These are phyloP conservation scores for Leptodactylus fallax DNA, from an alignment of 2,797 vertebrate species.

Conservation along the genomic window DNA sequence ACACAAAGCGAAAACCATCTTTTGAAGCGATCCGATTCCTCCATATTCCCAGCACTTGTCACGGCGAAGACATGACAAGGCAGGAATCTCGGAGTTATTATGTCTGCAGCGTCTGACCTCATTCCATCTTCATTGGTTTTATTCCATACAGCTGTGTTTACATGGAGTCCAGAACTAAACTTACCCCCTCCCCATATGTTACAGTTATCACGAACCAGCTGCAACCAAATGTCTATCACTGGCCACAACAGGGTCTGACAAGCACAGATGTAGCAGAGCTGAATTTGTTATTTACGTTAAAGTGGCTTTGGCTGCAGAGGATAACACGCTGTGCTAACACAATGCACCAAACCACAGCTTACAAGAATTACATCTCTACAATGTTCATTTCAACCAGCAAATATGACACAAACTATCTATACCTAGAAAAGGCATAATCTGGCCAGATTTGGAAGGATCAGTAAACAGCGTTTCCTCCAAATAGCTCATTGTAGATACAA, in stretches of 20 bases:
- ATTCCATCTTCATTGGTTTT: constrained; percentile 5
- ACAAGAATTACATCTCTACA: no score
- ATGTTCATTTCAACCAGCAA: no score
- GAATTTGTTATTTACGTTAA: neutral
- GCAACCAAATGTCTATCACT: neutral
- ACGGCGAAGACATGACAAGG: neutral
- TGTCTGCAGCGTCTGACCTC: constrained; percentile 14
- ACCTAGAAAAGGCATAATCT: no score
- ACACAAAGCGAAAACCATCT: neutral
- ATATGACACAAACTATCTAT: no score
- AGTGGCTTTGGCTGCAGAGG: neutral
- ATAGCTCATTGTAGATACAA: neutral
- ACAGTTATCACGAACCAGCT: neutral
- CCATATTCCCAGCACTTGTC: neutral
- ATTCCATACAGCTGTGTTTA: constrained; percentile 40
- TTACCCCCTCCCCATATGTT: neutral
- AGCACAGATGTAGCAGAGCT: neutral
- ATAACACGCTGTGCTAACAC: neutral
- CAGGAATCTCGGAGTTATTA: constrained; percentile 7
- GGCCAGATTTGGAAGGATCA: no score
- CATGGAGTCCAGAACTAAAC: neutral
- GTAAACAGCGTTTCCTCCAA: no score
- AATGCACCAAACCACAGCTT: no score
- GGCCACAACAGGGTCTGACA: neutral
- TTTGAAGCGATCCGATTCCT: neutral